These are phyloP conservation scores for Parnassius apollo DNA, from an alignment of 2,888 invertebrate genomes.

Conservation along the genomic window DNA sequence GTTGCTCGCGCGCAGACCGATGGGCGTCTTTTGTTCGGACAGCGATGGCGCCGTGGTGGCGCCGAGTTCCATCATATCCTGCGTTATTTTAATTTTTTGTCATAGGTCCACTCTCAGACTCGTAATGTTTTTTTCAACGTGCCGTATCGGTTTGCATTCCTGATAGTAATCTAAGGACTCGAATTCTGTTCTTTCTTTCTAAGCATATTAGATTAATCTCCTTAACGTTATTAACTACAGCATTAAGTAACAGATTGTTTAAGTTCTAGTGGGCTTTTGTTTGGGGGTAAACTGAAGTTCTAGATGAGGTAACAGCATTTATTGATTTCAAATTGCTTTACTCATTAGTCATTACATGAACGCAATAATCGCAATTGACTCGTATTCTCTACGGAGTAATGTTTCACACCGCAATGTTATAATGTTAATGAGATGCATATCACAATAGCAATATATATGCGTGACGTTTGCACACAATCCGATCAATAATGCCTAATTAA, in stretches of 20 bases:
- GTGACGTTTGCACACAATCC: constrained; percentile 47
- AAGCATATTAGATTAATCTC: too few species aligned
- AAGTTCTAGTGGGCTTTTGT: too few species aligned
- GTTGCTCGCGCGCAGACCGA: constrained; percentile 49
- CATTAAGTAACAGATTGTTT: too few species aligned
- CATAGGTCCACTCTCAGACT: constrained; percentile 30
- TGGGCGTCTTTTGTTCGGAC: constrained; percentile 49
- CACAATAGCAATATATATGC: constrained; percentile 42
- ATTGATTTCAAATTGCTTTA: too few species aligned
- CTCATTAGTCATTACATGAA: constrained; percentile 20
- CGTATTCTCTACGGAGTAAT: constrained; percentile 69
- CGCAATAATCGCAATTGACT: constrained; percentile 61
- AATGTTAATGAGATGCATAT: constrained; percentile 65
- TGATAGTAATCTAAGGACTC: too few species aligned
- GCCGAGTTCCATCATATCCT: constrained; percentile 42
- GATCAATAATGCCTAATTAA: constrained; percentile 70
- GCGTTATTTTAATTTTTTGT: constrained; percentile 43
- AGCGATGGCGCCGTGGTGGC: constrained; percentile 43
- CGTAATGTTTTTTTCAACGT: constrained; percentile 6
- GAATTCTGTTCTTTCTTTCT: too few species aligned
- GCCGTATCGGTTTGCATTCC: too few species aligned
- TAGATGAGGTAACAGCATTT: too few species aligned
- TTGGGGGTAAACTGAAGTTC: too few species aligned
- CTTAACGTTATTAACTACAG: too few species aligned
- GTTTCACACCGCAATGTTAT: constrained; percentile 68